Evolutionary conservation across 23 tunicate species (phyloP).

Genomic region (Ciona savignyi): DNA sequence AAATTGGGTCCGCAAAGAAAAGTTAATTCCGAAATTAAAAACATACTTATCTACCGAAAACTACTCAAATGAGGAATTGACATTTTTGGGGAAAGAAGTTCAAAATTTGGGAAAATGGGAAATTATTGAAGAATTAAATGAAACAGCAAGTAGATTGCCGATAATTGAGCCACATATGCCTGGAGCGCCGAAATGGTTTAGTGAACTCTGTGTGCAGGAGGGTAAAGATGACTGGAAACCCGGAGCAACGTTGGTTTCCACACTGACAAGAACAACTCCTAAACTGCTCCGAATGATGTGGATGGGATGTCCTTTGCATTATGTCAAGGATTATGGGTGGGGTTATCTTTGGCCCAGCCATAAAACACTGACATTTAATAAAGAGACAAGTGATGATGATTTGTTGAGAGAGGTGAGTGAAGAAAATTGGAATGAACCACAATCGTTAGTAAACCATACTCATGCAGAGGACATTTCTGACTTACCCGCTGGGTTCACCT

Average conservation of each 20-base stretch:
- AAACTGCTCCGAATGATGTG: constrained; percentile 71
- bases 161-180: constrained; percentile 52
- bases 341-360: constrained; percentile 45
- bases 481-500: constrained; percentile 31
- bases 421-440: neutral
- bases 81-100: neutral
- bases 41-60: neutral
- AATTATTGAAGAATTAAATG: constrained; percentile 24
- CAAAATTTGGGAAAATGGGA: constrained; percentile 10
- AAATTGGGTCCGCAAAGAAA: constrained; percentile 29
- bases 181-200: constrained; percentile 79
- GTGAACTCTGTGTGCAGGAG: constrained; percentile 47
- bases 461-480: constrained; percentile 40
- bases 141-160: constrained; percentile 39
- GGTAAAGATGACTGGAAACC: constrained; percentile 47
- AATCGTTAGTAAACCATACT: constrained; percentile 2
- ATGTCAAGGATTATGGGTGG: constrained; percentile 57
- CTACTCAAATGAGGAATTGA: constrained; percentile 14
- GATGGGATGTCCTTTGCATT: constrained; percentile 57
- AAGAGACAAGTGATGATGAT: neutral
- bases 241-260: constrained; percentile 48
- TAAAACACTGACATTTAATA: neutral
- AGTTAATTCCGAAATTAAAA: neutral
- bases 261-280: constrained; percentile 69
- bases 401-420: neutral